Conservation (phyloP, 2,113 vertebrate species). For the Pycnonotus jocosus region DNA sequence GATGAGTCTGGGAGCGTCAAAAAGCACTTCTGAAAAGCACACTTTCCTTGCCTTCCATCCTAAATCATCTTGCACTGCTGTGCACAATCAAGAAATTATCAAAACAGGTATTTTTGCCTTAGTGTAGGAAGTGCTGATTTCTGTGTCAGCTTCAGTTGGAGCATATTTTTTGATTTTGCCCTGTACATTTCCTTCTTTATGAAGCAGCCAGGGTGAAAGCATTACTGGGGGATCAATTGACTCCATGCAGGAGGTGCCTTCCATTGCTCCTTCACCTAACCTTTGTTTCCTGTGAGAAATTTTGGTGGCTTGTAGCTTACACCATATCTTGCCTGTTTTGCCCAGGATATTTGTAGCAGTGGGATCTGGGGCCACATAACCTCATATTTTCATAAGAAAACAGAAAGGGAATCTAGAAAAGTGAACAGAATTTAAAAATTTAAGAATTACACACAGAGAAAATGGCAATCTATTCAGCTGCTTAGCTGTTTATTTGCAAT, state of each 20-base stretch:
- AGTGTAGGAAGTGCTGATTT: not conserved
- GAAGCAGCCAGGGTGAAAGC: not conserved
- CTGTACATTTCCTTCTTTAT: not conserved
- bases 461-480: not conserved
- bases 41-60: not conserved
- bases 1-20: not conserved
- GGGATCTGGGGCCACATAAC: not conserved
- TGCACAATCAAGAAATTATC: not conserved
- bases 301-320: not conserved
- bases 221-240: not conserved
- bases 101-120: not conserved
- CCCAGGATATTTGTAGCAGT: not conserved
- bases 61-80: not conserved
- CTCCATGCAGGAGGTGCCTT: not conserved
- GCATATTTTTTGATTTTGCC: not conserved
- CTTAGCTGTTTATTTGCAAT: slow-evolving; percentile 24
- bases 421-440: not conserved
- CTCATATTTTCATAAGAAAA: not conserved
- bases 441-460: not conserved
- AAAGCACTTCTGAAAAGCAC: not conserved
- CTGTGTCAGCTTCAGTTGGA: not conserved
- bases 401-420: not conserved
- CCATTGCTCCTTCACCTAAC: not conserved
- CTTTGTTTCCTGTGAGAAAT: not conserved
- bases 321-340: not conserved